phyloP scores from a whole-genome alignment of 2,888 invertebrate species.

The Heteromurus nitidus region DNA sequence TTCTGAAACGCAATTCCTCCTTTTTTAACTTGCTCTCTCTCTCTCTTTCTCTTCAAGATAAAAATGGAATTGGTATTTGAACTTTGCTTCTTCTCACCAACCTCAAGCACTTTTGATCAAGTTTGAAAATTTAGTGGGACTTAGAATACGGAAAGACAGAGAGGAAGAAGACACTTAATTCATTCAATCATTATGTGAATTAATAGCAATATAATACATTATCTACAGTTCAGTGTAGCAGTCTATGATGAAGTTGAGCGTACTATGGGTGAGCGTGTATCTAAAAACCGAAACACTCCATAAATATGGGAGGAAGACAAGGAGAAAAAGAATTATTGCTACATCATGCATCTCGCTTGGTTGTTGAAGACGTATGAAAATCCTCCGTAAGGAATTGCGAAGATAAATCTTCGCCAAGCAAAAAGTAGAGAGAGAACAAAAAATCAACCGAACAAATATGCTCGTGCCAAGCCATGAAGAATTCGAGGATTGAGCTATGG shows the following conservation, averaged over 20 bases:
- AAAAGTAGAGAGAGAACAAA: not conserved
- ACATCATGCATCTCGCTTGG: slow-evolving; percentile 45
- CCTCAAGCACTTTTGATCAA: not conserved
- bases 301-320: slow-evolving; percentile 31
- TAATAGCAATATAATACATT: slow-evolving; percentile 30
- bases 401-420: slow-evolving; percentile 40
- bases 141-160: not conserved
- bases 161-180: slow-evolving; percentile 18
- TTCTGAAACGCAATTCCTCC: slow-evolving; percentile 18
- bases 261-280: not conserved
- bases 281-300: slow-evolving; percentile 18
- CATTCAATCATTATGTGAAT: slow-evolving; percentile 34
- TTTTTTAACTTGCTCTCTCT: slow-evolving; percentile 21
- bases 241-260: not conserved
- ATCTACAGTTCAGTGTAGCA: not conserved
- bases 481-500: slow-evolving; percentile 32
- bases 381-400: slow-evolving; percentile 34
- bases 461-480: slow-evolving; percentile 53
- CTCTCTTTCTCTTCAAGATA: not conserved
- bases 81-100: too few relatives aligned
- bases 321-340: slow-evolving; percentile 43
- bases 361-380: slow-evolving; percentile 40
- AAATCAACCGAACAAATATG: slow-evolving; percentile 34
- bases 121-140: not conserved
- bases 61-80: too few relatives aligned